Base-by-base conservation (phyloP, 2,888 invertebrate species). In the Caenorhabditis drosophilae region DNA sequence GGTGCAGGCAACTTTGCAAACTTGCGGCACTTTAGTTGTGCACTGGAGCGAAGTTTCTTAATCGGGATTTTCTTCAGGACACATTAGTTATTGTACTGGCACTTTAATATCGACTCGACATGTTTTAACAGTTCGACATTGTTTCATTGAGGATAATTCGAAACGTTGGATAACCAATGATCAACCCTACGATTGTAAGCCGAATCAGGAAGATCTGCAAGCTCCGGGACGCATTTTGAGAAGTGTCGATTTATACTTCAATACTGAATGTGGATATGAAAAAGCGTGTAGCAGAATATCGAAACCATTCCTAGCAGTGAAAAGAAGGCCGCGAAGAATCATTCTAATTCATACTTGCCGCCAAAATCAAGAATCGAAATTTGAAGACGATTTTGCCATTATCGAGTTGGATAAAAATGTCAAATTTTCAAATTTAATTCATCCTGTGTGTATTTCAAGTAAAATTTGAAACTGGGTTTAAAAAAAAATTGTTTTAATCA, bases 101-200 rank as follows among this genome's bases (percentile, higher is more conserved):
- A 56, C 56, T 16, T n/a, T 62, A 11, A 44, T 62, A 15, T 62
- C 61, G 1, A 36, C 22, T 15, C 26, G 61, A 4, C 61, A 62
- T 44, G 42, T 62, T 38, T 18, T 62, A 18, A 56, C 61, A 12
- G 55, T 56, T 7, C 31, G 55, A 27, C 61, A 62, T 41, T 62
- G 61, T 41, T 62, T 62, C 20, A 12, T 42, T 9, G 20, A 25
- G 12, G 40, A 41, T 2, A 20, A 25, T 12, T 31, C 25, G 25
- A 49, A 49, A 6, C 12, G 12, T 15, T 49, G 42, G 45, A 49
- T 2, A n/a, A 26, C 4, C 36, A 4, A 36, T 9, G 16, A 4
- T 15, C 36, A 36, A 36, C 4, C 36, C 4, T 9, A 31, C 6
- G 12, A 31, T 9, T 12, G 12, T 31, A 12, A 12, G 31, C 31